These are phyloP conservation scores for Engraulis encrasicolus DNA, from an alignment of 2,113 vertebrate species.

Conservation along the genomic window DNA sequence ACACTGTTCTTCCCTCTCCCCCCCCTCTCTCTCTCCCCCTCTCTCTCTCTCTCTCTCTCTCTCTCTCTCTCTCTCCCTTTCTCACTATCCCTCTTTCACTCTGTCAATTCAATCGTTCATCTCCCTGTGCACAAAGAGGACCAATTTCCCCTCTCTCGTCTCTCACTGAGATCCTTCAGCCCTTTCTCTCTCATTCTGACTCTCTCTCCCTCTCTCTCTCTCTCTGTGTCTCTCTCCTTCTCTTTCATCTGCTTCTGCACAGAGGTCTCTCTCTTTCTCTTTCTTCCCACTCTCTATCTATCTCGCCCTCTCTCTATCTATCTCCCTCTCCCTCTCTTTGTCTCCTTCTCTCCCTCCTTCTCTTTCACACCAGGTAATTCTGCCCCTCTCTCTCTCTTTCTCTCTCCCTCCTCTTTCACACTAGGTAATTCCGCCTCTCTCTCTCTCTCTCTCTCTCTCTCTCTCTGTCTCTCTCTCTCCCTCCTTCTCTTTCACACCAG, in stretches of 20 bases:
- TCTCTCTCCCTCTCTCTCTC: not conserved
- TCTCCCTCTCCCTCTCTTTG: too few species aligned
- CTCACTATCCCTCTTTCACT: not conserved
- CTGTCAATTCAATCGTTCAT: not conserved
- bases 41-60: not conserved
- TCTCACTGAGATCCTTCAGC: not conserved
- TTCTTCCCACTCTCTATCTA: too few species aligned
- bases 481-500: not conserved
- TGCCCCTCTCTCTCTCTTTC: too few species aligned
- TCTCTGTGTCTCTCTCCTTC: not conserved
- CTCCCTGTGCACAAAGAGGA: not conserved
- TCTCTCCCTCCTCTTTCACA: too few species aligned
- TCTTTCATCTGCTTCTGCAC: too few species aligned
- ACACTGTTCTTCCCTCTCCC: not conserved
- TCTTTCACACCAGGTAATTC: too few species aligned
- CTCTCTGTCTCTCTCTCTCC: too few species aligned
- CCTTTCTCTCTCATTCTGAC: not conserved
- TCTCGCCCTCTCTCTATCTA: too few species aligned
- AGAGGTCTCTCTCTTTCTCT: too few species aligned
- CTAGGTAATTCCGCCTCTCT: too few species aligned
- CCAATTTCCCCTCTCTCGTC: not conserved
- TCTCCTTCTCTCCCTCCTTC: too few species aligned
- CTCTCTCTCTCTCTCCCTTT: not conserved
- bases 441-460: too few species aligned
- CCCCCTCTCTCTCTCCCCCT: not conserved